phyloP scores from a whole-genome alignment of 1,140 invertebrate genomes.

The Vanessa atalanta region DNA sequence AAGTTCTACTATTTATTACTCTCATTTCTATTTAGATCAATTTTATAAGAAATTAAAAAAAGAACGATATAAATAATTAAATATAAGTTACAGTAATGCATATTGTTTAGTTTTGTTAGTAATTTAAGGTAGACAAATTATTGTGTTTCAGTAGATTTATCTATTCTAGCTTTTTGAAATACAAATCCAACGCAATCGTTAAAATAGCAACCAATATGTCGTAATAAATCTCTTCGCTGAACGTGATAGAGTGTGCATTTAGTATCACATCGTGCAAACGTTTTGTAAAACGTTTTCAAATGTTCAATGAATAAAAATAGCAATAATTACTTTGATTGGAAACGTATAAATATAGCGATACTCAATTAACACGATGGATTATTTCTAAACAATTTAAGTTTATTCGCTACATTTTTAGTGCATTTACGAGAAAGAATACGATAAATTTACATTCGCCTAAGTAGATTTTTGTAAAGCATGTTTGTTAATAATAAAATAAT shows the following conservation, averaged over 20 bases:
- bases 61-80: not conserved
- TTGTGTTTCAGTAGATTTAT: slow-evolving; percentile 2
- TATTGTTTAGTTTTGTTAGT: not conserved
- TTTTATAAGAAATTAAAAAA: no score
- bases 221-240: not conserved
- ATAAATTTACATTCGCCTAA: slow-evolving; percentile 3
- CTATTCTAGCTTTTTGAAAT: slow-evolving; percentile 2
- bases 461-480: slow-evolving; percentile 8
- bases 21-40: not conserved
- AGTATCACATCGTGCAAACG: not conserved
- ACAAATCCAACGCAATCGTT: not conserved
- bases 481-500: slow-evolving; percentile 20
- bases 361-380: slow-evolving; percentile 13
- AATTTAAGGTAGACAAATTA: slow-evolving; percentile 1
- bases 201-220: not conserved
- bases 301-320: slow-evolving; percentile 12
- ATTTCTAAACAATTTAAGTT: not conserved
- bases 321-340: not conserved
- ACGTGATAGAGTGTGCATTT: slow-evolving; percentile 6
- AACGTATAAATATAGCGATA: not conserved
- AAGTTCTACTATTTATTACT: not conserved
- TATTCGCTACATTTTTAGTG: slow-evolving; percentile 25
- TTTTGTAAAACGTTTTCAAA: slow-evolving; percentile 3
- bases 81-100: not conserved
- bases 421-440: slow-evolving; percentile 16